Percentiles rank a stretch among this genome's conserved stretches.
Conservation (phyloP, 2,888 invertebrate species). For the Disparrhopalites patrizii region DNA sequence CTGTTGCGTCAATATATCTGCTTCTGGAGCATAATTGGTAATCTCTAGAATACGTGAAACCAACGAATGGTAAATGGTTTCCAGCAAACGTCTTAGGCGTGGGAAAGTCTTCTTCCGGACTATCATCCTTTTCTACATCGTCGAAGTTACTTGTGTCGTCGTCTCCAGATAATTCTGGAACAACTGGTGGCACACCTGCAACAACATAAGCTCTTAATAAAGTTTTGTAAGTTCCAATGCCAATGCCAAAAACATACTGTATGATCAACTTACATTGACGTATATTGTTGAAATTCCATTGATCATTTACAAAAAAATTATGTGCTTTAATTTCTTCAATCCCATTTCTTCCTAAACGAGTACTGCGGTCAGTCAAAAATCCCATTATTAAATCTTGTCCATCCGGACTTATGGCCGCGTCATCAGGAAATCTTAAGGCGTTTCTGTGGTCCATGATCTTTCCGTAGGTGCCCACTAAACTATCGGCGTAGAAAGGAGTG, state of each 20-base stretch:
- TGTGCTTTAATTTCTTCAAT: slow-evolving; percentile 93
- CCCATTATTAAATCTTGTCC: slow-evolving; percentile 75
- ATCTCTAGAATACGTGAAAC: slow-evolving; percentile 95
- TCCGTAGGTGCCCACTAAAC: slow-evolving; percentile 94
- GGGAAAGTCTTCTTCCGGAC: slow-evolving; percentile 89
- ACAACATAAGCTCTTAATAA: slow-evolving; percentile 18
- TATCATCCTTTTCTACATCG: slow-evolving; percentile 91
- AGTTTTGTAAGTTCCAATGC: too few relatives aligned
- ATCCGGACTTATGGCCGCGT: slow-evolving; percentile 89
- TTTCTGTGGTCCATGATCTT: slow-evolving; percentile 99
- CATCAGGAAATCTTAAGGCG: slow-evolving; percentile 85
- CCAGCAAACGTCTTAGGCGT: slow-evolving; percentile 96
- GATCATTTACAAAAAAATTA: slow-evolving; percentile 91
- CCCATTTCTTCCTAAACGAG: slow-evolving; percentile 81
- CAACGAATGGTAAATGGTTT: slow-evolving; percentile 96
- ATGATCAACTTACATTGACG: slow-evolving; percentile 69
- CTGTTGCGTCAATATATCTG: neutral
- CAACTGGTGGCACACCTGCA: slow-evolving; percentile 80
- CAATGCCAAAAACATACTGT: too few relatives aligned
- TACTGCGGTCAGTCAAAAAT: slow-evolving; percentile 81
- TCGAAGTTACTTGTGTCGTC: slow-evolving; percentile 99
- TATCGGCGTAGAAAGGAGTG: slow-evolving; percentile 98
- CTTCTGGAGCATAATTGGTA: slow-evolving; percentile 60
- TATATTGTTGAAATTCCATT: slow-evolving; percentile 96
- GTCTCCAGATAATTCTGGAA: slow-evolving; percentile 91